phyloP scores from a whole-genome alignment of 2,888 invertebrate species.

The Sylvicola cinctus region DNA sequence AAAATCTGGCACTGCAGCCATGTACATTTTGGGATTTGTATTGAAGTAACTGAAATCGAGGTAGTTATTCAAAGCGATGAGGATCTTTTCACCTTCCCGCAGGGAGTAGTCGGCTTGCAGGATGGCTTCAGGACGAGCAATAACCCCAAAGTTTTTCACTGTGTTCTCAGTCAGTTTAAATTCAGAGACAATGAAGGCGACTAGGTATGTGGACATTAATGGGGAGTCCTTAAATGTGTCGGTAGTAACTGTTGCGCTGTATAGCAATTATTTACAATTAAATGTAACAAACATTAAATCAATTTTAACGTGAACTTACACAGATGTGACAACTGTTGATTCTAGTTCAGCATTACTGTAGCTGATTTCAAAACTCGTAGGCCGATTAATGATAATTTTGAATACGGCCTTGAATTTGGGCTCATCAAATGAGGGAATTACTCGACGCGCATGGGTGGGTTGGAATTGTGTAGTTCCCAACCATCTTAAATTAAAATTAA shows the following conservation, averaged over 20 bases:
- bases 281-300: too few species aligned
- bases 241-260: background rate
- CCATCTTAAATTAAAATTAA: constrained; percentile 24
- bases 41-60: constrained; percentile 35
- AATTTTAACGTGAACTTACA: background rate
- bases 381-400: constrained; percentile 24
- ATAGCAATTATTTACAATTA: background rate
- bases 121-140: constrained; percentile 45
- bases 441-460: constrained; percentile 41
- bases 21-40: constrained; percentile 51
- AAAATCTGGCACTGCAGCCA: constrained; percentile 73
- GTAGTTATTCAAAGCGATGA: constrained; percentile 32
- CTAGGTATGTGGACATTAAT: constrained; percentile 58
- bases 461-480: constrained; percentile 50
- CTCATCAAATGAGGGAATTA: constrained; percentile 65
- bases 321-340: background rate
- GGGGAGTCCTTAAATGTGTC: constrained; percentile 32
- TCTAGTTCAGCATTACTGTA: constrained; percentile 2
- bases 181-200: constrained; percentile 59
- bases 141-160: constrained; percentile 33
- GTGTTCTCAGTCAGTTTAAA: constrained; percentile 24
- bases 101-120: constrained; percentile 43
- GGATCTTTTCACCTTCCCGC: constrained; percentile 32
- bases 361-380: constrained; percentile 12
- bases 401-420: constrained; percentile 49